phyloP scores from a whole-genome alignment of 1,140 invertebrate species.

The Neuroterus valhalla region DNA sequence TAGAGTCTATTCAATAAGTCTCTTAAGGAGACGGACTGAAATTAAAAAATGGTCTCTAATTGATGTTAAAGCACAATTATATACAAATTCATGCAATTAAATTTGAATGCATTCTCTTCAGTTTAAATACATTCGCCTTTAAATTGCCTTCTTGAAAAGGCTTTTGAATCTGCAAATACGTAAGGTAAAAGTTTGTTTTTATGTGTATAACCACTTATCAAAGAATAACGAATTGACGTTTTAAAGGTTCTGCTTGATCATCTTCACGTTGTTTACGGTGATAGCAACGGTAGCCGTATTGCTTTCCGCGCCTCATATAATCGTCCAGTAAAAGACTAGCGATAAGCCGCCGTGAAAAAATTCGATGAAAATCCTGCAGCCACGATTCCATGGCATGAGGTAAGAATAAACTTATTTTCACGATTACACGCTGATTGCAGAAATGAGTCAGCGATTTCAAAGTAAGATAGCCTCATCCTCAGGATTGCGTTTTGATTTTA shows the following conservation, averaged over 20 bases:
- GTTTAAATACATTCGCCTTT: not conserved
- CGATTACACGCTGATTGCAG: not conserved
- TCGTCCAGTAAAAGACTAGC: constrained; percentile 86
- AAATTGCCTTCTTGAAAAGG: constrained; percentile 17
- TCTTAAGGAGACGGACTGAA: not conserved
- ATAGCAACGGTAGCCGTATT: constrained; percentile 96
- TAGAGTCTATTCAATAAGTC: constrained; percentile 1
- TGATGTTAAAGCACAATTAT: not conserved
- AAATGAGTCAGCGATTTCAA: constrained; percentile 19
- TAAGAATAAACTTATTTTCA: constrained; percentile 38
- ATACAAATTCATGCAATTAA: constrained; percentile 8
- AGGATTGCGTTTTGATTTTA: not conserved
- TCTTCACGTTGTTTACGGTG: constrained; percentile 97
- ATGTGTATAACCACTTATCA: constrained; percentile 1
- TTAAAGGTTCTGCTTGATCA: constrained; percentile 93
- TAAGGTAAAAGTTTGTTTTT: not conserved
- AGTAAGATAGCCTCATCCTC: not conserved
- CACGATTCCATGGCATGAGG: constrained; percentile 46
- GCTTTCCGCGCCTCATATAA: constrained; percentile 95
- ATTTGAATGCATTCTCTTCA: not conserved
- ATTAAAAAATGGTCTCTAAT: not conserved
- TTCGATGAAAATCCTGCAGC: constrained; percentile 43
- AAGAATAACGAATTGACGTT: not conserved
- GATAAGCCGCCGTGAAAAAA: constrained; percentile 42
- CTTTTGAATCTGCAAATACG: not conserved